phyloP scores from a whole-genome alignment of 1,140 invertebrate genomes.

The Anadara kagoshimensis region DNA sequence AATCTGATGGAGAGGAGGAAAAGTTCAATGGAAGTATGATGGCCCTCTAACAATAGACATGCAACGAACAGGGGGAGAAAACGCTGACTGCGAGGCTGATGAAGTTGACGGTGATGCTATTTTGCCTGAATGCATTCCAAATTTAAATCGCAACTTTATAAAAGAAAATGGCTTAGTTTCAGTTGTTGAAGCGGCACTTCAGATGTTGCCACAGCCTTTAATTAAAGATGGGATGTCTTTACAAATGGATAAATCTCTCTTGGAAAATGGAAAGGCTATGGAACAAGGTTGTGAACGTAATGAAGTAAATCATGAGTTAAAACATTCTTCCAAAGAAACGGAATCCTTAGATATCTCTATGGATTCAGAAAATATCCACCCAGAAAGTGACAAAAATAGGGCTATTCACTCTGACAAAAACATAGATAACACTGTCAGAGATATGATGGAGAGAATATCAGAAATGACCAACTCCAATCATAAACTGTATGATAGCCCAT shows the following conservation, averaged over 20 bases:
- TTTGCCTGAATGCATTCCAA: slow-evolving; percentile 20
- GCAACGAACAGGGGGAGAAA: slow-evolving; percentile 32
- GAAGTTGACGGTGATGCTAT: slow-evolving; percentile 58
- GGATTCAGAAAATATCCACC: slow-evolving; percentile 17
- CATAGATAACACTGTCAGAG: neutral
- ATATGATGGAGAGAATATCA: slow-evolving; percentile 20
- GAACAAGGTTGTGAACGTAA: too few relatives aligned
- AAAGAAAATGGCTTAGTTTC: too few relatives aligned
- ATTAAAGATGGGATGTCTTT: too few relatives aligned
- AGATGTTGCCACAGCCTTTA: neutral
- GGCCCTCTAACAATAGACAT: slow-evolving; percentile 45
- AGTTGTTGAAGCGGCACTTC: neutral
- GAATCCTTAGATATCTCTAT: too few relatives aligned
- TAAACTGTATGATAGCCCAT: slow-evolving; percentile 27
- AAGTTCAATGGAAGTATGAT: slow-evolving; percentile 33
- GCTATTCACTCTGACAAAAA: slow-evolving; percentile 23
- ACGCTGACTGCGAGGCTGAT: slow-evolving; percentile 38
- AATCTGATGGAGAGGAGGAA: slow-evolving; percentile 54
- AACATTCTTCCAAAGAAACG: too few relatives aligned
- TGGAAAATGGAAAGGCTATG: too few relatives aligned
- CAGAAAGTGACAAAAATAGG: slow-evolving; percentile 29
- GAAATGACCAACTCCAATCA: slow-evolving; percentile 21
- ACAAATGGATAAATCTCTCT: too few relatives aligned
- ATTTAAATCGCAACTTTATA: too few relatives aligned
- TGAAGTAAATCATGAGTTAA: too few relatives aligned